Evolutionary conservation across 2,888 invertebrate genomes (phyloP).

Genomic region (Patella depressa): DNA sequence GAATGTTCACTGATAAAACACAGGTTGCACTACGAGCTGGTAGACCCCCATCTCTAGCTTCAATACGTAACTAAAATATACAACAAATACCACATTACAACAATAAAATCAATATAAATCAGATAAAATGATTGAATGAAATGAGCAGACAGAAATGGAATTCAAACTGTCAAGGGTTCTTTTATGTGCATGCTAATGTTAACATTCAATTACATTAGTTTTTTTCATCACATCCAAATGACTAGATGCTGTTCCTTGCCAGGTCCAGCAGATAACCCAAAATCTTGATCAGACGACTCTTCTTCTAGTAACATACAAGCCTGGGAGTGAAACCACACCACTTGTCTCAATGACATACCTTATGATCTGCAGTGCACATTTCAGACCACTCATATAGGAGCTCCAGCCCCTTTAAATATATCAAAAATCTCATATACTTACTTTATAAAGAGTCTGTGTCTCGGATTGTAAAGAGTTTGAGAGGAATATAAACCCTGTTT

Average conservation of each 20-base stretch:
- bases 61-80: conserved; percentile 49
- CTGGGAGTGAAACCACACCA: too few relatives aligned
- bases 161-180: too few relatives aligned
- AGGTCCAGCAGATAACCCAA: too few relatives aligned
- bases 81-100: not conserved
- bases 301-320: too few relatives aligned
- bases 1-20: conserved; percentile 46
- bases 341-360: too few relatives aligned
- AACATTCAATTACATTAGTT: too few relatives aligned
- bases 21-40: conserved; percentile 53
- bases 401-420: not conserved
- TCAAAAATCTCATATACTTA: conserved; percentile 29
- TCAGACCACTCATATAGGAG: not conserved
- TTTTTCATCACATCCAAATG: too few relatives aligned
- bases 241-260: too few relatives aligned
- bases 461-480: conserved; percentile 47
- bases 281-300: too few relatives aligned
- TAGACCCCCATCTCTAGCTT: conserved; percentile 60
- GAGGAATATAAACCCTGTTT: conserved; percentile 52
- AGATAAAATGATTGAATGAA: not conserved
- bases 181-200: too few relatives aligned
- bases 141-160: not conserved
- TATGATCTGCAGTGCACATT: too few relatives aligned
- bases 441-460: conserved; percentile 48
- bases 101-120: not conserved